Percentiles rank a stretch among this genome's conserved stretches.
phyloP scores from a whole-genome alignment of 2,888 invertebrate species.

The Petrophora chlorosata region DNA sequence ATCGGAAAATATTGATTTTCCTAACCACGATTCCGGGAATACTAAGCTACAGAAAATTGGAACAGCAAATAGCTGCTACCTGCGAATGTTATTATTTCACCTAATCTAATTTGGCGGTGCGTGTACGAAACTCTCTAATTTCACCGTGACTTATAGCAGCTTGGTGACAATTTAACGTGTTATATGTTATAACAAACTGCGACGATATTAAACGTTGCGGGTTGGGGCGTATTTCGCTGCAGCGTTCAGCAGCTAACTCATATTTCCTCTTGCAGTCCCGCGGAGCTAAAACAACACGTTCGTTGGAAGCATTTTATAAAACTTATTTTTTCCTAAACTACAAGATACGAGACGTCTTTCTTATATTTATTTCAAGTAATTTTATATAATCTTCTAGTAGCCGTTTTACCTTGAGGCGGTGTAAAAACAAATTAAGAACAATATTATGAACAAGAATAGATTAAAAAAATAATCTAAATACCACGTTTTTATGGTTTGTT shows the following conservation, averaged over 20 bases:
- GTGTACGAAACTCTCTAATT: constrained; percentile 59
- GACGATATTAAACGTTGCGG: constrained; percentile 65
- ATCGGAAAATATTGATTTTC: constrained; percentile 24
- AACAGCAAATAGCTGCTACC: constrained; percentile 20
- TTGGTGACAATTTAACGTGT: constrained; percentile 59
- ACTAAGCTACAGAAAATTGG: constrained; percentile 23
- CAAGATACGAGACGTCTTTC: constrained; percentile 3
- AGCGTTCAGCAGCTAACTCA: constrained; percentile 51
- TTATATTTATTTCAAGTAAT: background rate
- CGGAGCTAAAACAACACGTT: constrained; percentile 24
- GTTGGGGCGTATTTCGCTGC: constrained; percentile 41
- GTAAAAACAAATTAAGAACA: too few relatives aligned
- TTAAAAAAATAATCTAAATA: too few relatives aligned
- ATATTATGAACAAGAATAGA: too few relatives aligned
- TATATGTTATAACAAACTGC: constrained; percentile 63
- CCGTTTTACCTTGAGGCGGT: background rate
- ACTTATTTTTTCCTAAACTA: constrained; percentile 10
- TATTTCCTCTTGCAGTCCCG: constrained; percentile 55
- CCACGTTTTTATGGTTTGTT: too few relatives aligned
- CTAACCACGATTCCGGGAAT: constrained; percentile 14
- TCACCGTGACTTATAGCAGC: constrained; percentile 57
- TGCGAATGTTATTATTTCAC: constrained; percentile 27
- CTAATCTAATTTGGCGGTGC: constrained; percentile 31
- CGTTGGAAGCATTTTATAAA: constrained; percentile 15
- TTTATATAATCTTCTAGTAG: too few relatives aligned